These are phyloP conservation scores for Ptychobarbus kaznakovi DNA, from an alignment of 2,797 vertebrate species.

Conservation along the genomic window DNA sequence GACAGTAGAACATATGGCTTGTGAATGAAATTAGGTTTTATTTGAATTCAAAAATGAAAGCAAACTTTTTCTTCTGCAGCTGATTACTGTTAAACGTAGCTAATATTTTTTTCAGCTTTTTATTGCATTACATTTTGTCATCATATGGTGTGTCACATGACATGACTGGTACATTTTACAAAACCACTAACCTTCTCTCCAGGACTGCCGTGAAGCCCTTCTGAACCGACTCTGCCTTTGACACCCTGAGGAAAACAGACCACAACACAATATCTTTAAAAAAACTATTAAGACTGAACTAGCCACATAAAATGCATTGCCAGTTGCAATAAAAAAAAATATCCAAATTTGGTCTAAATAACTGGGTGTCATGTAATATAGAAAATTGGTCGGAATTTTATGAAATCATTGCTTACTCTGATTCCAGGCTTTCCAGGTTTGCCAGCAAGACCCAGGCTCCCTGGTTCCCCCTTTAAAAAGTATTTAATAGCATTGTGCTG, in stretches of 20 bases:
- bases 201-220: constrained; percentile 64
- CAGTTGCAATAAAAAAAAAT: constrained; percentile 8
- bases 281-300: background rate
- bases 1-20: background rate
- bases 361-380: constrained; percentile 18
- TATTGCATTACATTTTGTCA: background rate
- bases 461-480: constrained; percentile 72
- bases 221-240: constrained; percentile 70
- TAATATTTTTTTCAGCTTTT: constrained; percentile 23
- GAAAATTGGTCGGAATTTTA: background rate
- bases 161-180: background rate
- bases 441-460: constrained; percentile 69
- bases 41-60: background rate
- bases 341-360: constrained; percentile 22
- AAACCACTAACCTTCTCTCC: constrained; percentile 71
- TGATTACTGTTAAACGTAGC: background rate
- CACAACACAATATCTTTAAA: background rate
- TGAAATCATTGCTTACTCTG: constrained; percentile 65
- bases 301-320: background rate
- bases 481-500: background rate
- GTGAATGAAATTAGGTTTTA: background rate
- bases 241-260: constrained; percentile 69
- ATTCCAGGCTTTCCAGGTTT: constrained; percentile 70
- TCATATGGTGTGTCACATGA: background rate
- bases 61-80: background rate